phyloP scores from a whole-genome alignment of 1,140 invertebrate species.

The Drosophila subobscura region DNA sequence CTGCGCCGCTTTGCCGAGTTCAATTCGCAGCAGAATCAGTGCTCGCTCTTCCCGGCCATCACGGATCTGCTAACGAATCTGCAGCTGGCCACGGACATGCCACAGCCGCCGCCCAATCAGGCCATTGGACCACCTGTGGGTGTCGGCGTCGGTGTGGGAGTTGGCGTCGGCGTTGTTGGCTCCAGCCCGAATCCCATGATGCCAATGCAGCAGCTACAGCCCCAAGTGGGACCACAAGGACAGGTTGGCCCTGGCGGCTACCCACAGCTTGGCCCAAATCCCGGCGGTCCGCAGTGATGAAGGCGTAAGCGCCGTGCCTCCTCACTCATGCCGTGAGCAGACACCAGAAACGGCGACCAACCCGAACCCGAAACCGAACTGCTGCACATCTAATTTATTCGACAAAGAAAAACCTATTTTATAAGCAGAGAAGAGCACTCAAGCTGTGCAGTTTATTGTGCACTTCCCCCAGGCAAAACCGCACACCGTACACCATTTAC shows the following conservation, averaged over 20 bases:
- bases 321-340: conserved; percentile 61
- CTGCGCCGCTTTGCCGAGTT: conserved; percentile 88
- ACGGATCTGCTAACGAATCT: conserved; percentile 93
- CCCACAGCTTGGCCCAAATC: conserved; percentile 71
- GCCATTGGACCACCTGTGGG: conserved; percentile 69
- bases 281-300: conserved; percentile 82
- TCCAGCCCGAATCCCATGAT: conserved; percentile 86
- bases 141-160: conserved; percentile 50
- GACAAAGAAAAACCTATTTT: neutral
- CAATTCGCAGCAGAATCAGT: conserved; percentile 88
- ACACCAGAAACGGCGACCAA: conserved; percentile 39
- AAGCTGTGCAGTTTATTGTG: too few species aligned
- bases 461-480: too few species aligned
- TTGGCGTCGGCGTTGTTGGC: conserved; percentile 76
- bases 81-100: conserved; percentile 88
- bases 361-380: neutral
- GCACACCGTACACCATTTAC: too few species aligned
- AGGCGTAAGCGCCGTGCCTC: conserved; percentile 83
- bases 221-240: conserved; percentile 68
- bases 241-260: conserved; percentile 61
- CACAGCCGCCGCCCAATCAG: conserved; percentile 82
- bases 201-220: conserved; percentile 83
- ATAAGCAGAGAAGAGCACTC: too few species aligned
- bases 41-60: conserved; percentile 94
- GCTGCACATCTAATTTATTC: conserved; percentile 28